These are phyloP conservation scores for Serinus canaria DNA, from an alignment of 2,113 vertebrate species.

Conservation along the genomic window DNA sequence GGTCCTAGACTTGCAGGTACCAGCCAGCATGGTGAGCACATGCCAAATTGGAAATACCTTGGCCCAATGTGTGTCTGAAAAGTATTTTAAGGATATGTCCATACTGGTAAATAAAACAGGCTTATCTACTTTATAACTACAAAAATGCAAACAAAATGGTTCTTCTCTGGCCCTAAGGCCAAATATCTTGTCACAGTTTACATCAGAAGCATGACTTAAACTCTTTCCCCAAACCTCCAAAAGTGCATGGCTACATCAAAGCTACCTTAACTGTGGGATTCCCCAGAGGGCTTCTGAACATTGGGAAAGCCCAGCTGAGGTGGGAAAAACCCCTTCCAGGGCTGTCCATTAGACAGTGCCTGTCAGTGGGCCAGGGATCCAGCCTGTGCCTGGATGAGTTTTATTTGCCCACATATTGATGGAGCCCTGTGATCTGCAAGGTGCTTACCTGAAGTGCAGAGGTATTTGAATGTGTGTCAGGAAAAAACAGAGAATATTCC, in stretches of 20 bases:
- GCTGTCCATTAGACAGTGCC: rapidly evolving
- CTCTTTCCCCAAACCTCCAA: neutral
- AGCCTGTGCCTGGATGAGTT: neutral
- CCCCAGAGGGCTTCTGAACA: neutral
- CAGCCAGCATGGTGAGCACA: neutral
- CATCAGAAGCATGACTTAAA: neutral
- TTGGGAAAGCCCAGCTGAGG: neutral
- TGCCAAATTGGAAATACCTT: neutral
- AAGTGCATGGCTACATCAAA: rapidly evolving
- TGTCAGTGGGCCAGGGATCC: neutral
- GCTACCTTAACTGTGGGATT: neutral
- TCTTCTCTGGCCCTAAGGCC: neutral
- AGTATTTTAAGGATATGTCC: neutral
- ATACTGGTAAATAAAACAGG: neutral
- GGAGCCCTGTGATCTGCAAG: neutral
- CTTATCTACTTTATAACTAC: neutral
- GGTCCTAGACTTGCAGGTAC: neutral
- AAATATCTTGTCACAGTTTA: neutral
- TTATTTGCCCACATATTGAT: neutral
- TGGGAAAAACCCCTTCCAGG: neutral
- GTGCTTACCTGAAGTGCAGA: neutral
- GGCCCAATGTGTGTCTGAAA: neutral
- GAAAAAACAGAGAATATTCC: neutral
- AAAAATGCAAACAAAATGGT: neutral
- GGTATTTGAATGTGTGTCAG: neutral